Evolutionary conservation across 37 sponge, comb jelly and placozoan genomes (phyloP), one percentile per base, ranked within the genome.

Genomic region (Theonella swinhoei): DNA sequence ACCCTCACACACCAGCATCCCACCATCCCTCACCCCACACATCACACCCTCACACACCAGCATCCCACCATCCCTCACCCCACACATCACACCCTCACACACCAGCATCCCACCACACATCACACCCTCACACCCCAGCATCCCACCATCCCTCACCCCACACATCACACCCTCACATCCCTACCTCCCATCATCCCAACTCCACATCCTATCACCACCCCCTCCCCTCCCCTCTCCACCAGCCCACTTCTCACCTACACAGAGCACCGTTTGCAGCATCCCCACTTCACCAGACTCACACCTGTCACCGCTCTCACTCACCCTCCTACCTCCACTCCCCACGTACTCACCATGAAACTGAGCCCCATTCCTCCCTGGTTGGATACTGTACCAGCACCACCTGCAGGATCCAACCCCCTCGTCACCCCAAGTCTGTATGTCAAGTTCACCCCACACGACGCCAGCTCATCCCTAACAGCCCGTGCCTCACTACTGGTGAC

Each of bases 121-220:
- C 60, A 63, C 26, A 28, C 26, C 9, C 64, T 63, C 64, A 63
- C 64, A 3, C 64, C 64, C 64, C 64, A 63, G 26, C 9, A n/a
- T 1, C 69, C 30, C 64, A 60, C 64, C 73, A 78, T 17, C 38
- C 29, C 41, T 26, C 54, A 4, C 32, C 20, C 3, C 64, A 63
- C 17, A 8, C 5, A 17, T 19, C 79, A 9, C 65, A 19, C 64
- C 20, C 64, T 78, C 4, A 17, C 20, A 35, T n/a, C 25, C 24
- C 42, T 37, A 64, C 33, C 23, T 22, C 79, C 65, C 79, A 78
- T 33, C 20, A 3, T 62, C 65, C 79, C n/a, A 31, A 78, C 19
- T 62, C 25, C 64, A 34, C 54, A 31, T 4, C 34, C 30, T 61
- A 28, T 38, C 66, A 23, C 14, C 20, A 22, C 37, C n/a, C 79